Evolutionary conservation across 2,888 invertebrate species (phyloP).

Genomic region (Agrenia bidenticulata): DNA sequence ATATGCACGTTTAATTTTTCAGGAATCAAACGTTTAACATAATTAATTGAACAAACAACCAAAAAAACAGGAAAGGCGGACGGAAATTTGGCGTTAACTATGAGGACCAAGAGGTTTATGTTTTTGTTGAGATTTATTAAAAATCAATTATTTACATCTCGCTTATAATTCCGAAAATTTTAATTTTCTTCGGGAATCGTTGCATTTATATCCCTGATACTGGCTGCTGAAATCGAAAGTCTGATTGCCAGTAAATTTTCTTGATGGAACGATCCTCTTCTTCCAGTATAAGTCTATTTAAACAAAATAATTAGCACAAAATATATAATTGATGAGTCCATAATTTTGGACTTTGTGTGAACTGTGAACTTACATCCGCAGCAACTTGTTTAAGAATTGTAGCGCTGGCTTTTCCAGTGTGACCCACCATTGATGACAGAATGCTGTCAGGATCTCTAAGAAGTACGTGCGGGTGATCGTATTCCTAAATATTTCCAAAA

Average conservation of each 20-base stretch:
- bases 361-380: constrained; percentile 56
- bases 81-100: no score
- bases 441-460: constrained; percentile 64
- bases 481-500: constrained; percentile 61
- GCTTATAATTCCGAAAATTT: no score
- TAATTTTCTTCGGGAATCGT: no score
- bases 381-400: constrained; percentile 67
- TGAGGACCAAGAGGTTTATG: no score
- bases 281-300: constrained; percentile 33
- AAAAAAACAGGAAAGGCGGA: no score
- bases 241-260: constrained; percentile 27
- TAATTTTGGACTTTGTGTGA: not conserved
- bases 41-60: no score
- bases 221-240: constrained; percentile 12
- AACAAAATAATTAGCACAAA: not conserved
- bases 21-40: no score
- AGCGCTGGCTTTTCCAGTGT: constrained; percentile 69
- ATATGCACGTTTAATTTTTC: no score
- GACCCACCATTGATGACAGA: constrained; percentile 68
- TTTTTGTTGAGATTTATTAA: no score
- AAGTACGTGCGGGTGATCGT: constrained; percentile 73
- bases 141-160: no score
- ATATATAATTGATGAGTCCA: not conserved
- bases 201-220: no score
- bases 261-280: constrained; percentile 27